Percentiles rank a stretch among this genome's conserved stretches.
Conservation (phyloP, 2,888 invertebrate species). For the Drosophila testacea region DNA sequence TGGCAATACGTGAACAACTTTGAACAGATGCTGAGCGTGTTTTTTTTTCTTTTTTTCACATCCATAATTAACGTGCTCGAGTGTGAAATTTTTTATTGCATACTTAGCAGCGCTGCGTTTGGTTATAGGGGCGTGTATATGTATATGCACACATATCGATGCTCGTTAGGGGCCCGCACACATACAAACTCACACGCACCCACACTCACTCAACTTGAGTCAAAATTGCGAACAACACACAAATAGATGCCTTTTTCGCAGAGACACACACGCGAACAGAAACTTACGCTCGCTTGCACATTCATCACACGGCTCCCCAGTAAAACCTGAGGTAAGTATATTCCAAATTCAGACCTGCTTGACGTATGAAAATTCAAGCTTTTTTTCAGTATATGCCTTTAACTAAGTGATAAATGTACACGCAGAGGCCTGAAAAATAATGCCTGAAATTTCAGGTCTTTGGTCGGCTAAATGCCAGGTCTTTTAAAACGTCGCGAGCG, state of each 20-base stretch:
- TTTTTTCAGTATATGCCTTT: no score
- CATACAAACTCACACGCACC: conserved; percentile 14
- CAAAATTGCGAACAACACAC: conserved; percentile 27
- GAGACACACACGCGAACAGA: conserved; percentile 45
- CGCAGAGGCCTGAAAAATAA: no score
- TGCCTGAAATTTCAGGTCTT: no score
- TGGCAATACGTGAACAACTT: conserved; percentile 21
- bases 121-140: neutral
- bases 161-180: conserved; percentile 60
- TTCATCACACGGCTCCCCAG: conserved; percentile 78
- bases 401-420: no score
- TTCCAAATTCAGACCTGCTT: no score
- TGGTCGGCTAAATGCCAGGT: no score
- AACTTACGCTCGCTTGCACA: conserved; percentile 78
- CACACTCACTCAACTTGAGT: conserved; percentile 33
- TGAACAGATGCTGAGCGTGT: conserved; percentile 10
- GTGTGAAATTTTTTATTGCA: conserved; percentile 80
- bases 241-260: conserved; percentile 37
- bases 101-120: conserved; percentile 58
- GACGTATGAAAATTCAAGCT: no score
- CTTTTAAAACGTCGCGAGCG: no score
- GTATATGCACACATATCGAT: conserved; percentile 41
- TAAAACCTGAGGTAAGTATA: no score
- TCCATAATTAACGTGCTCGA: conserved; percentile 72
- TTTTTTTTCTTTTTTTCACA: conserved; percentile 2